phyloP scores from a whole-genome alignment of 2,888 invertebrate species.

The Branchellion lobata region DNA sequence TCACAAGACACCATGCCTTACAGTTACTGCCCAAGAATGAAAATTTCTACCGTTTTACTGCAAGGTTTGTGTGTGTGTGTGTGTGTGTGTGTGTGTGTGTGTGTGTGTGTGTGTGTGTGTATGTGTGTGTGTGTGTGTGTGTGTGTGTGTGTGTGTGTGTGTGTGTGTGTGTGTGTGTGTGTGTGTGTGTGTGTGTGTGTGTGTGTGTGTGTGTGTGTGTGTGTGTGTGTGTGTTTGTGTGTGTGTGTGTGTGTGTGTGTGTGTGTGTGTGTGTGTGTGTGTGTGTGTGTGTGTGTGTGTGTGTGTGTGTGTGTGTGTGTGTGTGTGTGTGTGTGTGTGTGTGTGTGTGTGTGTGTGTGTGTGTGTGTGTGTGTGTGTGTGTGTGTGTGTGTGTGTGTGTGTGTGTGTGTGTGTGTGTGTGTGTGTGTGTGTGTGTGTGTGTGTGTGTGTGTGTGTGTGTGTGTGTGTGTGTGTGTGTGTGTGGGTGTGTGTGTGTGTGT shows the following conservation, averaged over 20 bases:
- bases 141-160: too few relatives aligned
- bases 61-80: too few relatives aligned
- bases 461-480: conserved; percentile 31
- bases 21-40: too few relatives aligned
- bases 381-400: conserved; percentile 29
- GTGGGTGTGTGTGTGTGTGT: conserved; percentile 39
- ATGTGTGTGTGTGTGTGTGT: too few relatives aligned
- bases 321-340: conserved; percentile 41
- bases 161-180: conserved; percentile 20
- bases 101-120: too few relatives aligned
- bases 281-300: conserved; percentile 37
- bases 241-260: conserved; percentile 25
- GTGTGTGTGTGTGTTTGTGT: conserved; percentile 40
- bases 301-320: conserved; percentile 41
- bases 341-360: conserved; percentile 39
- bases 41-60: too few relatives aligned
- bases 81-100: too few relatives aligned
- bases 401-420: conserved; percentile 29
- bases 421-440: conserved; percentile 29
- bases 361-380: conserved; percentile 33
- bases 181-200: conserved; percentile 29
- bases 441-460: conserved; percentile 29
- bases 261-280: conserved; percentile 25
- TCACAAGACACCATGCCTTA: too few relatives aligned
- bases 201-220: conserved; percentile 35